Conservation (phyloP, 1,140 invertebrate species). For the Neuroterus valhalla region DNA sequence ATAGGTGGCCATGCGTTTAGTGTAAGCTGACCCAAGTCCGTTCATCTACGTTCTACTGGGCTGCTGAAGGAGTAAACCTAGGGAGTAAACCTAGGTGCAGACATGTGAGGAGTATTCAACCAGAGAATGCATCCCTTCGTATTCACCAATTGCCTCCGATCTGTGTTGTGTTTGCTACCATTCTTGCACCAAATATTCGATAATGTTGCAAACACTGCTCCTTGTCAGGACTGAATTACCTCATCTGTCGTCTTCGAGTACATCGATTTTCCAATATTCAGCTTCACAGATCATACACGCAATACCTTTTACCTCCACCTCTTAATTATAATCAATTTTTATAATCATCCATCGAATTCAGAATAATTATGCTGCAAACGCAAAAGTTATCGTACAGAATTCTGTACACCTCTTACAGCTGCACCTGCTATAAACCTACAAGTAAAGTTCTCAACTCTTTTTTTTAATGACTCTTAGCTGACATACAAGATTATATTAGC, state of each 20-base stretch:
- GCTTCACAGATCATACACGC: constrained; percentile 1
- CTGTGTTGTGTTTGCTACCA: constrained; percentile 24
- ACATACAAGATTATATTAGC: neutral
- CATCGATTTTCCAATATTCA: constrained; percentile 20
- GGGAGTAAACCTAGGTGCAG: constrained; percentile 14
- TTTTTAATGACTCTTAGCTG: constrained; percentile 16
- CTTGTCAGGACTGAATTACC: constrained; percentile 17
- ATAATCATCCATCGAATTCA: neutral
- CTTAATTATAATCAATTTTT: neutral
- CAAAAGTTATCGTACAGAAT: neutral
- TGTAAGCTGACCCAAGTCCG: constrained; percentile 3
- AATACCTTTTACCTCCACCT: neutral
- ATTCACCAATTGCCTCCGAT: constrained; percentile 6
- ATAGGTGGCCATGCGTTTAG: constrained; percentile 39
- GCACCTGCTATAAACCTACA: neutral
- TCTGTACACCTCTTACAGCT: neutral
- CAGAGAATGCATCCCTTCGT: neutral
- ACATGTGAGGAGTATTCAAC: constrained; percentile 19
- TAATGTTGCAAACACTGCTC: constrained; percentile 13
- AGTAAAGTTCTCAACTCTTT: neutral
- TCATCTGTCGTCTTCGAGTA: constrained; percentile 1
- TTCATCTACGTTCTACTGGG: neutral
- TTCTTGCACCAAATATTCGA: constrained; percentile 28
- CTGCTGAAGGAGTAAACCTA: neutral
- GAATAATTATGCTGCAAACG: neutral